phyloP scores from a whole-genome alignment of 2,113 vertebrate genomes.

The Paratilapia polleni region DNA sequence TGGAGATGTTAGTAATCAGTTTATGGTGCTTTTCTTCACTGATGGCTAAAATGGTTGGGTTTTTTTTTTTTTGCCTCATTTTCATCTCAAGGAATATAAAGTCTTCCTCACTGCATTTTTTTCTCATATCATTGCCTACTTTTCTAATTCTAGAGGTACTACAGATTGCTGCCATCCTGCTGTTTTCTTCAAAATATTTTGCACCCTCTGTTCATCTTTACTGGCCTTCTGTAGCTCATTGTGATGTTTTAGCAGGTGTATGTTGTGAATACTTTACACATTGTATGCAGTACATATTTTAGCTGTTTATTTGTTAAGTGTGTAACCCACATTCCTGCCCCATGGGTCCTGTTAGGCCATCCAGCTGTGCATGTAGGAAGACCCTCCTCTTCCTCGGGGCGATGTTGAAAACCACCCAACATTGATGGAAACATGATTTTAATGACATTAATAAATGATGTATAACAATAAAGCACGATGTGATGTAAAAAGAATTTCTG shows the following conservation, averaged over 20 bases:
- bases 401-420: neutral
- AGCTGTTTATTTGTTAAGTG: constrained; percentile 59
- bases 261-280: constrained; percentile 13
- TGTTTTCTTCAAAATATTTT: too few relatives aligned
- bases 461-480: constrained; percentile 45
- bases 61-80: neutral
- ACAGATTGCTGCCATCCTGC: neutral
- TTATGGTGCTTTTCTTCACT: neutral
- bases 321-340: constrained; percentile 65
- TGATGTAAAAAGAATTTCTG: neutral
- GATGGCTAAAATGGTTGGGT: neutral
- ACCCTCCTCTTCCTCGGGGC: neutral
- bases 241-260: constrained; percentile 60
- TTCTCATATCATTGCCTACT: neutral
- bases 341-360: constrained; percentile 20
- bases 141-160: neutral
- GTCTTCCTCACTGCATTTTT: neutral
- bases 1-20: neutral
- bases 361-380: constrained; percentile 53
- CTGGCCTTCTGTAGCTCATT: neutral
- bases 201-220: neutral
- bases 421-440: constrained; percentile 37
- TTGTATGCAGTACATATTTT: constrained; percentile 19
- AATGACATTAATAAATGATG: constrained; percentile 16
- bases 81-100: neutral